A percentile compares a stretch with the other conserved stretches of the same genome.
These are phyloP conservation scores for Prionailurus bengalensis DNA, from an alignment of 2,113 vertebrate genomes.

Conservation along the genomic window DNA sequence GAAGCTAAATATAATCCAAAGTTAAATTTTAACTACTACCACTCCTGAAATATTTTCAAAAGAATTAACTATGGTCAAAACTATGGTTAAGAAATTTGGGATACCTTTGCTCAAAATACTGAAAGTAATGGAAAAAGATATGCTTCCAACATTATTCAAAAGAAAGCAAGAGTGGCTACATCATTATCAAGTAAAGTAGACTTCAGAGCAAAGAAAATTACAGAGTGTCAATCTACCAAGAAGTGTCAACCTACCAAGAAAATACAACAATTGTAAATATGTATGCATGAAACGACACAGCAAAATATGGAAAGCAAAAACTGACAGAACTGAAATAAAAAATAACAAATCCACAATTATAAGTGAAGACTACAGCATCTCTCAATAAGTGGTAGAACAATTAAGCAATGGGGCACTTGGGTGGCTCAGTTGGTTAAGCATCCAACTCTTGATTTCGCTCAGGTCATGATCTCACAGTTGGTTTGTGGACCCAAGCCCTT, in stretches of 20 bases:
- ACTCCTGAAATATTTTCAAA: slow-evolving; percentile 12
- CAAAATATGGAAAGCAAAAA: neutral
- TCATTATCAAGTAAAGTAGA: neutral
- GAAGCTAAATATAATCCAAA: neutral
- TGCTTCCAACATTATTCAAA: neutral
- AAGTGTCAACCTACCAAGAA: neutral
- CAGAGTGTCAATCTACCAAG: neutral
- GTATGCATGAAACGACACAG: neutral
- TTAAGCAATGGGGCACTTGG: neutral
- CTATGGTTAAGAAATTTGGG: neutral
- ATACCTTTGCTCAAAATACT: neutral
- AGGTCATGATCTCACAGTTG: too few species aligned
- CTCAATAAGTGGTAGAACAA: neutral
- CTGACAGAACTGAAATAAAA: neutral
- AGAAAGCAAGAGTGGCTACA: neutral
- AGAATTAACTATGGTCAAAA: neutral
- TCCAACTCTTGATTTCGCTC: too few species aligned
- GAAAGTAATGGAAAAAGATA: neutral
- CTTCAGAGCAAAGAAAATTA: neutral
- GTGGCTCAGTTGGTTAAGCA: too few species aligned
- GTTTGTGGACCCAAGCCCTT: too few species aligned
- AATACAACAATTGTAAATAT: neutral
- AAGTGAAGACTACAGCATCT: neutral
- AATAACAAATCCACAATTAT: neutral
- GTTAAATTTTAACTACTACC: neutral